Conservation (phyloP, 2,797 vertebrate species). For the Liparis tanakae region DNA sequence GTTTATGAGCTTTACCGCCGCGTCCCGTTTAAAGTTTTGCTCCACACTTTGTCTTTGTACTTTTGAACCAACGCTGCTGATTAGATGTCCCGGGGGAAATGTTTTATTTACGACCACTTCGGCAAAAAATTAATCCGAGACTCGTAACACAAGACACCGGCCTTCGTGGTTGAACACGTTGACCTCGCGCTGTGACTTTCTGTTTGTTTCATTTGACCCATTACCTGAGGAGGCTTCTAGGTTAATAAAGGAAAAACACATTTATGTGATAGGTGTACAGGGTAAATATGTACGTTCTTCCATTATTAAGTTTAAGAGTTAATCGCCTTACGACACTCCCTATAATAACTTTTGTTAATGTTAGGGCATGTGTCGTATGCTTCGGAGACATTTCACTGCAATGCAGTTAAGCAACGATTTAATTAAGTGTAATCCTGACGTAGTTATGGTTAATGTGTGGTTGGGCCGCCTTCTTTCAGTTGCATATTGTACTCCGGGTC, state of each 20-base stretch:
- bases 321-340: not conserved
- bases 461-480: not conserved
- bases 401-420: constrained; percentile 1
- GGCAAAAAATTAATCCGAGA: not conserved
- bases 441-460: constrained; percentile 4
- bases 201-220: constrained; percentile 2
- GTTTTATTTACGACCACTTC: constrained; percentile 2
- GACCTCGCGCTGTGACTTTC: not conserved
- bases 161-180: not conserved
- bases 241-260: not conserved
- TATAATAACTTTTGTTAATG: not conserved
- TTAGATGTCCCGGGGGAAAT: not conserved
- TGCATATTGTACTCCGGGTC: not conserved
- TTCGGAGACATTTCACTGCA: not conserved
- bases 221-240: not conserved
- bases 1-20: not conserved
- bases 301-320: not conserved
- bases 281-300: not conserved
- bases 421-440: not conserved
- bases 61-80: constrained; percentile 16
- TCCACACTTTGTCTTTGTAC: constrained; percentile 8
- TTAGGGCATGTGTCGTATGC: not conserved
- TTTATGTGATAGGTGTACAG: not conserved
- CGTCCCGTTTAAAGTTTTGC: not conserved
- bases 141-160: not conserved